These are phyloP conservation scores for Euphydryas editha DNA, from an alignment of 2,888 invertebrate genomes.

Conservation along the genomic window DNA sequence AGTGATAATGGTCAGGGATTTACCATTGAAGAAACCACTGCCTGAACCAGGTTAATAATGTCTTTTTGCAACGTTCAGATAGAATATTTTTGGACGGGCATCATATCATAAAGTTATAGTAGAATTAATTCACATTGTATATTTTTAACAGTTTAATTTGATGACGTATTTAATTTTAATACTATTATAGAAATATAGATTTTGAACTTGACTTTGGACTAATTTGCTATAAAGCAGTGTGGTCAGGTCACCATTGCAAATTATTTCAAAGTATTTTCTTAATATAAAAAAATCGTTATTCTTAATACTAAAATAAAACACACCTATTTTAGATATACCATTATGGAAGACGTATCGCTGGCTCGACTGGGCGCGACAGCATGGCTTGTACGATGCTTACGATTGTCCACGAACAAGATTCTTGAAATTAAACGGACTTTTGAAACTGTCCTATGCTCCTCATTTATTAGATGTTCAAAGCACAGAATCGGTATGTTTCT, in stretches of 20 bases:
- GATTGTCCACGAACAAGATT: conserved; percentile 68
- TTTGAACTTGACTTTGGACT: no score
- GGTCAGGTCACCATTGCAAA: no score
- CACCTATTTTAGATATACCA: conserved; percentile 58
- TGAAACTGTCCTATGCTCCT: conserved; percentile 71
- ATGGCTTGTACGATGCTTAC: conserved; percentile 69
- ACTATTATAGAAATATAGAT: no score
- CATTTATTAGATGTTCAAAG: conserved; percentile 71
- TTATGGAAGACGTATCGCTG: conserved; percentile 73
- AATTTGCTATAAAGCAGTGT: no score
- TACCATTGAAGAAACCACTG: conserved; percentile 71
- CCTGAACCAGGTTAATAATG: conserved; percentile 66
- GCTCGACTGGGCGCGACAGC: conserved; percentile 72
- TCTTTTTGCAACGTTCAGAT: not conserved
- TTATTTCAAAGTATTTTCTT: no score
- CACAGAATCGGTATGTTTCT: conserved; percentile 64
- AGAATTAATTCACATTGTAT: no score
- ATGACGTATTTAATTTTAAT: no score
- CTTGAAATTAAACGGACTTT: conserved; percentile 66
- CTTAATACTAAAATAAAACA: not conserved
- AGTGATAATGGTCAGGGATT: conserved; percentile 64
- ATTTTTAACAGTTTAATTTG: no score
- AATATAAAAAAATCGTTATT: no score
- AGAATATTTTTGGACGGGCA: no score
- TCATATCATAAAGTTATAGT: no score